A percentile compares a stretch with the other conserved stretches of the same genome.
Evolutionary conservation across 1,140 invertebrate species (phyloP).

Genomic region (Conopomorpha cramerella): DNA sequence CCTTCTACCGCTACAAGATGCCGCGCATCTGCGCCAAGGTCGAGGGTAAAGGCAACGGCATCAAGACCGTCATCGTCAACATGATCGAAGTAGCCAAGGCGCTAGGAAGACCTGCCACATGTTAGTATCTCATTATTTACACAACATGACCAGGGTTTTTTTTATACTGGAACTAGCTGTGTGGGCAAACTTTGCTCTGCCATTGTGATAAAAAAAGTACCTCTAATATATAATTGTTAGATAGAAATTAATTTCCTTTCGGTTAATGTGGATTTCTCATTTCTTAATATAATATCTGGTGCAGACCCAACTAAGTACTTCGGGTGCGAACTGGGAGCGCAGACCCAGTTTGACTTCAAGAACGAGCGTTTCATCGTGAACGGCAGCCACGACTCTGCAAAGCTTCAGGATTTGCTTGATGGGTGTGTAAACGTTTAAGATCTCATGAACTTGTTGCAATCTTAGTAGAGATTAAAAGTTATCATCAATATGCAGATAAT

Average conservation of each 20-base stretch:
- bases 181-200: too few species aligned
- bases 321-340: slow-evolving; percentile 98
- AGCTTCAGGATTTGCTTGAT: slow-evolving; percentile 95
- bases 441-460: too few species aligned
- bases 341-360: slow-evolving; percentile 98
- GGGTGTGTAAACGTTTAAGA: slow-evolving; percentile 65
- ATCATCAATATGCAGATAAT: too few species aligned
- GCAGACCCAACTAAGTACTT: slow-evolving; percentile 99
- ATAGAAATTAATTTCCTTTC: too few species aligned
- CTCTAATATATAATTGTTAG: too few species aligned
- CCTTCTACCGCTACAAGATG: slow-evolving; percentile 99
- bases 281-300: too few species aligned
- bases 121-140: slow-evolving; percentile 72
- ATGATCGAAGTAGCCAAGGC: slow-evolving; percentile 99
- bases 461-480: too few species aligned
- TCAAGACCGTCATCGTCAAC: slow-evolving; percentile 99
- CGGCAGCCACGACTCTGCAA: slow-evolving; percentile 95
- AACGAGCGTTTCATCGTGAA: slow-evolving; percentile 99
- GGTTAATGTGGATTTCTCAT: too few species aligned
- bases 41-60: slow-evolving; percentile 98
- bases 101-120: slow-evolving; percentile 94
- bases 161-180: too few species aligned
- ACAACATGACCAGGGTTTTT: too few species aligned
- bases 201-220: too few species aligned
- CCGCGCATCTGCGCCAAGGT: slow-evolving; percentile 96